A percentile compares a stretch with the other conserved stretches of the same genome.
phyloP scores from a whole-genome alignment of 2,888 invertebrate genomes.

The Apocheima hispidaria region DNA sequence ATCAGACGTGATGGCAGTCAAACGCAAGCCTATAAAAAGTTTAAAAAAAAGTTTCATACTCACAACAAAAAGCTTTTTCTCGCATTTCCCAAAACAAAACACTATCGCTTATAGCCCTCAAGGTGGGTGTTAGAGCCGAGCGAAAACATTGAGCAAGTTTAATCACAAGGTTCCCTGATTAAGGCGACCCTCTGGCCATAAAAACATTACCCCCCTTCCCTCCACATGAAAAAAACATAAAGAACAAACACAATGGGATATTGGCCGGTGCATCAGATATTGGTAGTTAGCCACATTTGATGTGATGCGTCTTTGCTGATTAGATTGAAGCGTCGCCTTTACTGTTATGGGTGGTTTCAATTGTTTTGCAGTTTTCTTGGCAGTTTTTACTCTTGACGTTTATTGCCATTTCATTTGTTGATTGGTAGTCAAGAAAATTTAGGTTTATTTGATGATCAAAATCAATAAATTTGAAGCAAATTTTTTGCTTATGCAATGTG shows the following conservation, averaged over 20 bases:
- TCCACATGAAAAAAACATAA: conserved; percentile 83
- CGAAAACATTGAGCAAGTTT: conserved; percentile 73
- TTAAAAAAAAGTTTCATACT: too few species aligned
- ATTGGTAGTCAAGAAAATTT: neutral
- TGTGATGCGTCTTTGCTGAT: conserved; percentile 75
- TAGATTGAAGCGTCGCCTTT: conserved; percentile 56
- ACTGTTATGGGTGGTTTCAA: conserved; percentile 44
- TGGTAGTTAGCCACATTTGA: conserved; percentile 81
- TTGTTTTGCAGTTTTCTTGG: conserved; percentile 37
- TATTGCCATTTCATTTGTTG: conserved; percentile 9
- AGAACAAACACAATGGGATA: conserved; percentile 82
- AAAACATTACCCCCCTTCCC: conserved; percentile 85
- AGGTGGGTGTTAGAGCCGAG: conserved; percentile 50
- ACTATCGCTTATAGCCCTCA: conserved; percentile 43
- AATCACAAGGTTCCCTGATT: conserved; percentile 84
- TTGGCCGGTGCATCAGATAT: conserved; percentile 77
- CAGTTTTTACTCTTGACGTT: conserved; percentile 28
- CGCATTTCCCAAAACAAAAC: conserved; percentile 34
- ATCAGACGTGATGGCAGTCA: too few species aligned
- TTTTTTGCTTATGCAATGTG: too few species aligned
- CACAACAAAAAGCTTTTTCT: neutral
- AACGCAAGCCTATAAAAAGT: too few species aligned
- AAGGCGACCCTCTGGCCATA: conserved; percentile 81
- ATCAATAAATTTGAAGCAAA: too few species aligned
- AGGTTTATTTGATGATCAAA: too few species aligned